Evolutionary conservation across 2,113 vertebrate genomes (phyloP).

Genomic region (Zosterops hypoxanthus): DNA sequence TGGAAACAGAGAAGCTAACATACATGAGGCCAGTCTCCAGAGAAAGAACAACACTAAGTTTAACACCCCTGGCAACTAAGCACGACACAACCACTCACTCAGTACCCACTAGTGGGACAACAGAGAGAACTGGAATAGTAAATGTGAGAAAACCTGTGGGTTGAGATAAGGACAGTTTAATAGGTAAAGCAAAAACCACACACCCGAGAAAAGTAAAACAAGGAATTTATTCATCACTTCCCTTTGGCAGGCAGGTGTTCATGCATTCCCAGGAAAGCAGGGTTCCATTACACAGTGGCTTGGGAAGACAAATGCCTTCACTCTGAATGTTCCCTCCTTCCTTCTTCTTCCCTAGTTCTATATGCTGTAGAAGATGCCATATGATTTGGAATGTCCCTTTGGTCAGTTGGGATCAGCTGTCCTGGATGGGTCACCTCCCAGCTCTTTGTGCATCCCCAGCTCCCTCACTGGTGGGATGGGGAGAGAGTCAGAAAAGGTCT

Average conservation of each 20-base stretch:
- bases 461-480: accelerated
- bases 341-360: not conserved
- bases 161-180: not conserved
- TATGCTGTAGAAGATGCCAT: not conserved
- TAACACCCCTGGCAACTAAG: not conserved
- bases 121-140: not conserved
- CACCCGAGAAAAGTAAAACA: not conserved
- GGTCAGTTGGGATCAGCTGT: not conserved
- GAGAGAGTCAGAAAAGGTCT: not conserved
- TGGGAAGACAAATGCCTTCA: not conserved
- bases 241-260: too few species aligned
- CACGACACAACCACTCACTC: not conserved
- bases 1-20: not conserved
- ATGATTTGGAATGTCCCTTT: not conserved
- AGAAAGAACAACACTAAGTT: not conserved
- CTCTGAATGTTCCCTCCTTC: not conserved
- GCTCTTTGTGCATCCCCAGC: not conserved
- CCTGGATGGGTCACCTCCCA: too few species aligned
- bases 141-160: not conserved
- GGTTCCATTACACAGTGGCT: not conserved
- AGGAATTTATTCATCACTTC: not conserved
- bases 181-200: not conserved
- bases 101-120: too few species aligned
- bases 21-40: not conserved
- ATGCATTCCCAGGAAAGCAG: not conserved